phyloP scores from a whole-genome alignment of 1,140 invertebrate genomes.

The Drosophila pallidifrons region DNA sequence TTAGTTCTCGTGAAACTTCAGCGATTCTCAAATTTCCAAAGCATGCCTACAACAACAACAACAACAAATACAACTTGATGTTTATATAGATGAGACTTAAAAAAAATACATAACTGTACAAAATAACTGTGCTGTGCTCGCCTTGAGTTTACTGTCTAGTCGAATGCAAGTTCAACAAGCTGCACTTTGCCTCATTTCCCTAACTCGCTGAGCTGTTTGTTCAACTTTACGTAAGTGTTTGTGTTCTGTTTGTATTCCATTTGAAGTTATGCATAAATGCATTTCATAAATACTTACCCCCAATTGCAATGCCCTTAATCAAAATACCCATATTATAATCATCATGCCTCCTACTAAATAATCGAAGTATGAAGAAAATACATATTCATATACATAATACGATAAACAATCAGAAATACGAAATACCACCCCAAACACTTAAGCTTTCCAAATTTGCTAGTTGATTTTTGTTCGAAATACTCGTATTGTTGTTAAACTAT shows the following conservation, averaged over 20 bases:
- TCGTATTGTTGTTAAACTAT: not conserved
- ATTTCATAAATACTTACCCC: slow-evolving; percentile 13
- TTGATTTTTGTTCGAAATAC: not conserved
- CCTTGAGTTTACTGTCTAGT: slow-evolving; percentile 20
- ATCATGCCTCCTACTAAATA: slow-evolving; percentile 4
- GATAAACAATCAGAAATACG: slow-evolving; percentile 26
- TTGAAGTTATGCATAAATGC: slow-evolving; percentile 18
- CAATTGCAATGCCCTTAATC: slow-evolving; percentile 11
- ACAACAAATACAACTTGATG: slow-evolving; percentile 10
- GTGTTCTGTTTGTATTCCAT: slow-evolving; percentile 19
- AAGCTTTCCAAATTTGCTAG: slow-evolving; percentile 24
- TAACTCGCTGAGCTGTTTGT: slow-evolving; percentile 52
- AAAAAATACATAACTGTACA: slow-evolving; percentile 42
- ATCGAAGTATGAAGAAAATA: slow-evolving; percentile 8
- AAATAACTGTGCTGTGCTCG: slow-evolving; percentile 17
- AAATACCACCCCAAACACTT: slow-evolving; percentile 18
- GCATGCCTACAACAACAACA: slow-evolving; percentile 19
- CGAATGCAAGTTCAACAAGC: slow-evolving; percentile 47
- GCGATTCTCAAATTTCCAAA: slow-evolving; percentile 26
- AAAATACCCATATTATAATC: slow-evolving; percentile 16
- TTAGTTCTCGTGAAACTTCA: slow-evolving; percentile 22
- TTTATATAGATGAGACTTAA: slow-evolving; percentile 15
- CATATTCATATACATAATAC: slow-evolving; percentile 10
- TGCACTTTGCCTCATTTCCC: slow-evolving; percentile 42
- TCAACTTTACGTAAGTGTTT: slow-evolving; percentile 69